These are phyloP conservation scores for Cheilosia grossa DNA, from an alignment of 2,888 invertebrate genomes.

Conservation along the genomic window DNA sequence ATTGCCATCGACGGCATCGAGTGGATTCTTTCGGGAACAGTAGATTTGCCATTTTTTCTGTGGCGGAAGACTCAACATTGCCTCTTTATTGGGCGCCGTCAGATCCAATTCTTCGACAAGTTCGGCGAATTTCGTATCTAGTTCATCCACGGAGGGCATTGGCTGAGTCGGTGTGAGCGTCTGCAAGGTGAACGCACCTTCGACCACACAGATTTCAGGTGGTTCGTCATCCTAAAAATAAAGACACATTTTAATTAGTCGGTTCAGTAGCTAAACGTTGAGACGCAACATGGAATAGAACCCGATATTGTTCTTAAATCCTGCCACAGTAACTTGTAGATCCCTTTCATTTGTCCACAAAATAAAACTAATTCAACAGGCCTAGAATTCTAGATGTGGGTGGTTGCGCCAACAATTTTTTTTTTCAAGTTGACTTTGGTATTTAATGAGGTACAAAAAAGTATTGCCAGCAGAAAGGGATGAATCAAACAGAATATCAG, in stretches of 20 bases:
- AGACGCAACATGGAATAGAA: too few relatives aligned
- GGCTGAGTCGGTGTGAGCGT: constrained; percentile 96
- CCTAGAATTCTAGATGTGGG: too few relatives aligned
- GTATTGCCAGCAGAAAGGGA: too few relatives aligned
- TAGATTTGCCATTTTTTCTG: constrained; percentile 99
- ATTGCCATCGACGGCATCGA: constrained; percentile 84
- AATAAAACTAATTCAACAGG: too few relatives aligned
- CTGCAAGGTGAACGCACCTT: constrained; percentile 93
- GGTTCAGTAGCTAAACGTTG: background rate
- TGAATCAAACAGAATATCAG: too few relatives aligned
- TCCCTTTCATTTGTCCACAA: too few relatives aligned
- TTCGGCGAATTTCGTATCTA: constrained; percentile 97
- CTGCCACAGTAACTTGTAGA: too few relatives aligned
- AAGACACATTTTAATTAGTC: background rate
- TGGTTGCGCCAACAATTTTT: too few relatives aligned
- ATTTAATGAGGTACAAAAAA: too few relatives aligned
- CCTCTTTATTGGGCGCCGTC: constrained; percentile 96
- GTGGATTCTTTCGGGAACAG: constrained; percentile 91
- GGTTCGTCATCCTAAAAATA: constrained; percentile 93
- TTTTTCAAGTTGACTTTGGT: too few relatives aligned
- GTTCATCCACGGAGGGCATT: constrained; percentile 96
- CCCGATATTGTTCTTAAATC: too few relatives aligned
- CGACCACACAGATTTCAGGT: constrained; percentile 97
- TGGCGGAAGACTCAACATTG: constrained; percentile 95
- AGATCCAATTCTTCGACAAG: constrained; percentile 97